Evolutionary conservation across 2,113 vertebrate species (phyloP).

Genomic region (Ceyx cyanopectus): DNA sequence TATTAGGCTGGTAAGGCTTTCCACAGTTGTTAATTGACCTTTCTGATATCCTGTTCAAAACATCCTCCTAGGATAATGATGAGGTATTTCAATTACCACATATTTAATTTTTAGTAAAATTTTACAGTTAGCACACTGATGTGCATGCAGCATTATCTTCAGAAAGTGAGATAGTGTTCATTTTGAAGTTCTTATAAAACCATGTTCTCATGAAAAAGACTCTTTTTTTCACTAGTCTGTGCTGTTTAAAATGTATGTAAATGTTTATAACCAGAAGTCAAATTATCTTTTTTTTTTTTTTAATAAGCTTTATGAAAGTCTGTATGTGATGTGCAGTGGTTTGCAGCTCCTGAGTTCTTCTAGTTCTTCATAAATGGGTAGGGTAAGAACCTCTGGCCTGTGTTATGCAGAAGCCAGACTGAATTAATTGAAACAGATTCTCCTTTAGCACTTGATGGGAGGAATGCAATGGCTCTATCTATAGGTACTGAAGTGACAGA

Average conservation of each 20-base stretch:
- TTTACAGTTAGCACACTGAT: not conserved
- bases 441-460: not conserved
- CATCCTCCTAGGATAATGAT: constrained; percentile 19
- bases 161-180: not conserved
- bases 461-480: not conserved
- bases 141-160: not conserved
- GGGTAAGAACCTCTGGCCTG: not conserved
- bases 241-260: not conserved
- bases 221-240: not conserved
- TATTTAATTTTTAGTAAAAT: constrained; percentile 22
- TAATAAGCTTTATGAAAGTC: not conserved
- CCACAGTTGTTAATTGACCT: constrained; percentile 33
- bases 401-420: not conserved
- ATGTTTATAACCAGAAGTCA: not conserved
- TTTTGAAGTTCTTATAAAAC: constrained; percentile 4
- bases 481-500: not conserved
- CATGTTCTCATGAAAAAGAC: not conserved
- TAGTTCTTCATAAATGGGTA: not conserved
- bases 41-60: constrained; percentile 20
- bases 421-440: not conserved
- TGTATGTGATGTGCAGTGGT: not conserved
- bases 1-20: constrained; percentile 27
- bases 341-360: not conserved
- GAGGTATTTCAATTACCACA: not conserved
- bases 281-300: not conserved